A percentile compares a stretch with the other conserved stretches of the same genome.
Conservation (phyloP, 2,888 invertebrate genomes). For the Julus scandinavius region DNA sequence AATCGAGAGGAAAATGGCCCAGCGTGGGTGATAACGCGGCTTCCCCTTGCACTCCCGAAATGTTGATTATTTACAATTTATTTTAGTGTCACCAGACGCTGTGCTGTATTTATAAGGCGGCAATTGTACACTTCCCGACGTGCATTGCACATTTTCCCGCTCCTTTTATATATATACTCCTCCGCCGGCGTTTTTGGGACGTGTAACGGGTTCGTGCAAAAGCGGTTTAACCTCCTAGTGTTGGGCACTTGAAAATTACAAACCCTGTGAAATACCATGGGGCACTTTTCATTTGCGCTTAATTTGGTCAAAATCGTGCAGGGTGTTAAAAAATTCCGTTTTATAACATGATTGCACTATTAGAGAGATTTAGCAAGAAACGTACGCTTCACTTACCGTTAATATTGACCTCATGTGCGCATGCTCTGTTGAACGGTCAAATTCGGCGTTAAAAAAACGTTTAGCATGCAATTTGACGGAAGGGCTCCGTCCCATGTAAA, state of each 20-base stretch:
- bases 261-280: too few species aligned
- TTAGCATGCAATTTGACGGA: too few species aligned
- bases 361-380: too few species aligned
- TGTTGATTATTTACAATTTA: slow-evolving; percentile 50
- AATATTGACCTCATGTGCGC: too few species aligned
- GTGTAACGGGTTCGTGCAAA: not conserved
- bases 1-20: slow-evolving; percentile 46
- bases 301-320: not conserved
- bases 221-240: not conserved
- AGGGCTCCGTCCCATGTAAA: too few species aligned
- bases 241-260: not conserved
- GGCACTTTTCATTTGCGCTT: too few species aligned
- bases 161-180: not conserved
- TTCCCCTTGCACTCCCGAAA: not conserved
- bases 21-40: slow-evolving; percentile 21
- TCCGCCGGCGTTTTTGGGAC: not conserved
- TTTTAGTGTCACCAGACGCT: slow-evolving; percentile 36
- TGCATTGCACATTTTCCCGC: not conserved
- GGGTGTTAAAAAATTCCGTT: not conserved
- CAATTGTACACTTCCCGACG: not conserved
- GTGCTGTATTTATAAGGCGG: not conserved
- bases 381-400: too few species aligned
- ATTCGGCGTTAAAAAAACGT: too few species aligned
- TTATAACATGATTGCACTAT: too few species aligned
- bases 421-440: too few species aligned